These are phyloP conservation scores for Bothrops jararaca DNA, from an alignment of 2,113 vertebrate genomes.

Conservation along the genomic window DNA sequence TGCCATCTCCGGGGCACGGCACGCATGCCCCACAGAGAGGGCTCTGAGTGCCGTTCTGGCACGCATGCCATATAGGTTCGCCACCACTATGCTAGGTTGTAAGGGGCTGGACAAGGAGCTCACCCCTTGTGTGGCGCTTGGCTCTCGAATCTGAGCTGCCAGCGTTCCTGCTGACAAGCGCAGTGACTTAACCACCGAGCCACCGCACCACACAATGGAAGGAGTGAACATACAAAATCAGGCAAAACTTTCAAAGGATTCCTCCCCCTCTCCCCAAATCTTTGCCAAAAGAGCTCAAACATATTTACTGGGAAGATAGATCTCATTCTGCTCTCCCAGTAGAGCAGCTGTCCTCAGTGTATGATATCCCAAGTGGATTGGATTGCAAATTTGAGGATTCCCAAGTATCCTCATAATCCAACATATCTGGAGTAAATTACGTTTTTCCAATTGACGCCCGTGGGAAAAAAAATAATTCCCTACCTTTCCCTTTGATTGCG, in stretches of 20 bases:
- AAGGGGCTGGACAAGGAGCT: no score
- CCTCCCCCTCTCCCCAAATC: background rate
- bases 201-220: background rate
- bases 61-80: no score
- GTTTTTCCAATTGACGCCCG: background rate
- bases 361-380: background rate
- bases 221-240: background rate
- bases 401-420: background rate
- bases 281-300: background rate
- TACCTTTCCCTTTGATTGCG: background rate
- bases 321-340: background rate
- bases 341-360: background rate
- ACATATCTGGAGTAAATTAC: background rate
- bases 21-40: no score
- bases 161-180: no score
- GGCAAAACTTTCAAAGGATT: background rate
- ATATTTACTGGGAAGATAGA: background rate
- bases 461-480: background rate
- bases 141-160: no score
- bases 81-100: no score
- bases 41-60: no score
- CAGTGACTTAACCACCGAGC: no score
- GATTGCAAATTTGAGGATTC: background rate
- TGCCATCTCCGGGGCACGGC: no score
- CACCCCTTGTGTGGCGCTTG: no score